phyloP scores from a whole-genome alignment of 2,113 vertebrate species.

The Lophochroa leadbeateri region DNA sequence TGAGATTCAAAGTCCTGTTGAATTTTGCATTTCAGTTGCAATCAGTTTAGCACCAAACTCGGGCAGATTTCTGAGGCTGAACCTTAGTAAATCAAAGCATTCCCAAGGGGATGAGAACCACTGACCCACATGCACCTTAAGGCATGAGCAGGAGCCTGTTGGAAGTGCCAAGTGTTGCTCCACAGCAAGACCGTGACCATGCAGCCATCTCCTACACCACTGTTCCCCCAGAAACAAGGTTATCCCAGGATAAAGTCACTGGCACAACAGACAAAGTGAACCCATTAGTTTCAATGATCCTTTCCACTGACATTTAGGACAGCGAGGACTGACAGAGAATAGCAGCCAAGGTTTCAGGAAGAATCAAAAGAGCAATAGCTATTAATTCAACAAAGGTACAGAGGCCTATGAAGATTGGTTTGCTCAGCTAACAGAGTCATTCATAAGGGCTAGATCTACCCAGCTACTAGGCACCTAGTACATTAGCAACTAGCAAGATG shows the following conservation, averaged over 20 bases:
- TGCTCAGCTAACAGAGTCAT: neutral
- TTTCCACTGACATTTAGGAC: conserved; percentile 11
- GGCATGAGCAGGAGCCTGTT: neutral
- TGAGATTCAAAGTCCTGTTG: neutral
- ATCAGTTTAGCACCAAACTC: neutral
- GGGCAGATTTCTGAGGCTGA: neutral
- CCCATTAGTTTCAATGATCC: conserved; percentile 32
- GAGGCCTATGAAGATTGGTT: neutral
- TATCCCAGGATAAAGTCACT: neutral
- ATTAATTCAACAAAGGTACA: neutral
- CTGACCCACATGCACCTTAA: neutral
- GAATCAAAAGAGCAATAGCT: neutral
- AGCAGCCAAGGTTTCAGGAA: neutral
- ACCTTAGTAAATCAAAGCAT: neutral
- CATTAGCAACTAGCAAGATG: neutral
- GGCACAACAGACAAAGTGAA: neutral
- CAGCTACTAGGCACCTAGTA: neutral
- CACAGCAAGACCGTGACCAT: neutral
- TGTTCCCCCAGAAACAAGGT: neutral
- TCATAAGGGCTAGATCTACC: neutral
- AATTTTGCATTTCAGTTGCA: neutral
- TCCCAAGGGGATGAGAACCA: neutral
- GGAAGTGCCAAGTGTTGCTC: accelerated
- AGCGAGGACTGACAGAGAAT: neutral
- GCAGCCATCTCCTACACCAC: accelerated